phyloP scores from a whole-genome alignment of 2,797 vertebrate species.

The Silurus aristotelis region DNA sequence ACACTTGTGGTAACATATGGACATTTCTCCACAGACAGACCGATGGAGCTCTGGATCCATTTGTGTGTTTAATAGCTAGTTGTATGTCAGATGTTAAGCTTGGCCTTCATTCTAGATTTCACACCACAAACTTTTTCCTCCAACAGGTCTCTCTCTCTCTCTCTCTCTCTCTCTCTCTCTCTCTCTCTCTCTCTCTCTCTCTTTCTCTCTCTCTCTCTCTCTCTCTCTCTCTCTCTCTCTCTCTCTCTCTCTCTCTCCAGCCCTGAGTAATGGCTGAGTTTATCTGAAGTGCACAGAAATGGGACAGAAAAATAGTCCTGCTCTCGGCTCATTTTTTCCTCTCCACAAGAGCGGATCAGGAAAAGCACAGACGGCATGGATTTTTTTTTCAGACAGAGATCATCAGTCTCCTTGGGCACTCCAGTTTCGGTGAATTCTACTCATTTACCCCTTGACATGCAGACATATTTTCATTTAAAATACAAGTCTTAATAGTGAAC shows the following conservation, averaged over 20 bases:
- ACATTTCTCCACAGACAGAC: conserved; percentile 15
- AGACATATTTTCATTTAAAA: conserved; percentile 30
- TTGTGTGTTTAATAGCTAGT: conserved; percentile 30
- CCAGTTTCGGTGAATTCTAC: conserved; percentile 43
- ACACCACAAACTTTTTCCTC: conserved; percentile 35
- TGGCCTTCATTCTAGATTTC: conserved; percentile 41
- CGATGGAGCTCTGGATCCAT: background rate
- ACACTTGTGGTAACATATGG: background rate
- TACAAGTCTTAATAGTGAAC: background rate
- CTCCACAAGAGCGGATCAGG: conserved; percentile 18
- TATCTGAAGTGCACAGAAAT: conserved; percentile 50
- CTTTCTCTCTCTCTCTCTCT: conserved; percentile 20
- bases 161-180: conserved; percentile 24
- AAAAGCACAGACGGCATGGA: conserved; percentile 25
- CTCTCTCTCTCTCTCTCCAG: conserved; percentile 20
- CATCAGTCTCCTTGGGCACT: conserved; percentile 39
- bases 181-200: conserved; percentile 8
- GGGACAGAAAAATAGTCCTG: conserved; percentile 54
- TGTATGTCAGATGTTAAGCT: conserved; percentile 34
- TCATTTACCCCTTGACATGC: conserved; percentile 30
- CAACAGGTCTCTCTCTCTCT: conserved; percentile 42
- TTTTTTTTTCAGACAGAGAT: conserved; percentile 37
- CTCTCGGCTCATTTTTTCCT: conserved; percentile 29
- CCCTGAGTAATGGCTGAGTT: conserved; percentile 52
- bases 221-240: conserved; percentile 22